These are phyloP conservation scores for Leptobrachium ailaonicum DNA, from an alignment of 2,113 vertebrate genomes.

Conservation along the genomic window DNA sequence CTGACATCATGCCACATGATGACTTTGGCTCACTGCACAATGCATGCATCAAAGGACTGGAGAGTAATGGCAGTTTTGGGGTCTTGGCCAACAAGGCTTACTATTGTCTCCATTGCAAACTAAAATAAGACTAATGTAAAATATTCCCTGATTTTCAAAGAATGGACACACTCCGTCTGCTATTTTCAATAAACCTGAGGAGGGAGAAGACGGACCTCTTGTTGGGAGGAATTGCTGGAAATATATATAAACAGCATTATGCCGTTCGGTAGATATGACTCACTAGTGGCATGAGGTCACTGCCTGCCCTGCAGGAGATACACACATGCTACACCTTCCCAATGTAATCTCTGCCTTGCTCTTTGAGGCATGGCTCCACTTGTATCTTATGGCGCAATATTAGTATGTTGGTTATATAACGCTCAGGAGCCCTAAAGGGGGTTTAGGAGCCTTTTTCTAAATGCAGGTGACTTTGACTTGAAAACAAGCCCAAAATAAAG, in stretches of 20 bases:
- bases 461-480: no score
- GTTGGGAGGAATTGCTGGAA: neutral
- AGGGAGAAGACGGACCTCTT: neutral
- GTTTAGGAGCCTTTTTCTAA: no score
- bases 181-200: neutral
- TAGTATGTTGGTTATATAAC: no score
- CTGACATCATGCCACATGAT: no score
- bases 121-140: no score
- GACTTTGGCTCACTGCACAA: no score
- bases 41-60: no score
- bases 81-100: neutral
- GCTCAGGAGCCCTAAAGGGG: no score
- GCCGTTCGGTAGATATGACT: neutral
- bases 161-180: neutral
- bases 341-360: neutral
- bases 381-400: neutral
- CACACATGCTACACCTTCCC: neutral
- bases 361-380: neutral
- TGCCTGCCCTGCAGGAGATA: neutral
- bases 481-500: no score
- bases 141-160: neutral
- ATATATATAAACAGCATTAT: neutral
- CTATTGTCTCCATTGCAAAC: neutral
- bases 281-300: constrained; percentile 1
- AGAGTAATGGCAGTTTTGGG: no score